Evolutionary conservation across 2,888 invertebrate species (phyloP).

Genomic region (Ennomos fuscantarius): DNA sequence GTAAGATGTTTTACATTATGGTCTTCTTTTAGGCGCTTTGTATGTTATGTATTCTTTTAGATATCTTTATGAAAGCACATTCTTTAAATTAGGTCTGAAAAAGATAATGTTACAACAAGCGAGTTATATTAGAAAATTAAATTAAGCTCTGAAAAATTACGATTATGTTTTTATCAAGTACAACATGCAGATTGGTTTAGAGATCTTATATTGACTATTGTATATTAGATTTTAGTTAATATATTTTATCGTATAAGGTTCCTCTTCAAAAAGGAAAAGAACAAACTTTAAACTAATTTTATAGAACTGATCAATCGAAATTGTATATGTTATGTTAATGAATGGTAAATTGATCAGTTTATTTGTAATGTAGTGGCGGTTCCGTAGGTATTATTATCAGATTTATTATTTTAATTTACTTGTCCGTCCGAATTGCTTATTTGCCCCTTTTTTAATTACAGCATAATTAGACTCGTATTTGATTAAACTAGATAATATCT

Average conservation of each 20-base stretch:
- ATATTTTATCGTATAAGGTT: slow-evolving; percentile 53
- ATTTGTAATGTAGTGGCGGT: slow-evolving; percentile 25
- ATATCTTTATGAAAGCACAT: slow-evolving; percentile 44
- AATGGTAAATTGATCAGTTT: slow-evolving; percentile 31
- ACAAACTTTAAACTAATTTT: slow-evolving; percentile 56
- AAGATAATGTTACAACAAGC: not conserved
- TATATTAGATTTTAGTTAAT: slow-evolving; percentile 69
- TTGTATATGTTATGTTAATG: slow-evolving; percentile 48
- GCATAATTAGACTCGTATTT: slow-evolving; percentile 20
- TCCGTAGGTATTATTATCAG: slow-evolving; percentile 26
- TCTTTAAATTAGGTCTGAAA: slow-evolving; percentile 23
- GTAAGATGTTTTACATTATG: slow-evolving; percentile 39
- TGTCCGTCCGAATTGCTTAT: slow-evolving; percentile 39
- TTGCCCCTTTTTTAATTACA: slow-evolving; percentile 39
- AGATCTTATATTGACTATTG: slow-evolving; percentile 61
- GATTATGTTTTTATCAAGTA: slow-evolving; percentile 63
- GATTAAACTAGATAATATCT: slow-evolving; percentile 34
- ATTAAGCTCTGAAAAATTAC: slow-evolving; percentile 18
- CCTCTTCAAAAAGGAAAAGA: slow-evolving; percentile 54
- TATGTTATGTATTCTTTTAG: slow-evolving; percentile 50
- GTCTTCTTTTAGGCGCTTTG: slow-evolving; percentile 53
- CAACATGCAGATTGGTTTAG: slow-evolving; percentile 71
- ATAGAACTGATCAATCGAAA: slow-evolving; percentile 51
- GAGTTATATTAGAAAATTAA: not conserved
- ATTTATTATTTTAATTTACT: slow-evolving; percentile 28